Evolutionary conservation across 23 tunicate species (phyloP).

Genomic region (Halocynthia roretzi): DNA sequence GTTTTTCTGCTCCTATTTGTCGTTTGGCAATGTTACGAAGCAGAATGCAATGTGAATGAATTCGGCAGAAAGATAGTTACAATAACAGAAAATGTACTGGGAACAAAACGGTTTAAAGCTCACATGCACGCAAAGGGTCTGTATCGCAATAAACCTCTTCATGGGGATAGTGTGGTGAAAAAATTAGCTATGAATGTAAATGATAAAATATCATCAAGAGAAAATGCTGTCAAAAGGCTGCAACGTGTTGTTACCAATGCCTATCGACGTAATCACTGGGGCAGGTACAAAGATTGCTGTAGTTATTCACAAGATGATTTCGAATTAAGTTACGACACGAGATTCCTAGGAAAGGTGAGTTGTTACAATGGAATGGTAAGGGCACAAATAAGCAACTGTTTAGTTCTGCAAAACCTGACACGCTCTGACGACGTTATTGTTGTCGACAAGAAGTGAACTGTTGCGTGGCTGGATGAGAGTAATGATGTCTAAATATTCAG

Average conservation of each 20-base stretch:
- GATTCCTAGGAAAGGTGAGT: slow-evolving; percentile 24
- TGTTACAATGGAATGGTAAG: no score
- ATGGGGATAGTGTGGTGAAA: slow-evolving; percentile 11
- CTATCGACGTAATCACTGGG: slow-evolving; percentile 6
- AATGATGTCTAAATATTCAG: no score
- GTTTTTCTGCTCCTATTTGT: no score
- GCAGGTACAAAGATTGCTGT: slow-evolving; percentile 34
- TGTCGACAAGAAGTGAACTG: no score
- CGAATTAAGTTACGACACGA: slow-evolving; percentile 18
- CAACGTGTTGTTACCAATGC: slow-evolving; percentile 12
- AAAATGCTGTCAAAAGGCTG: slow-evolving; percentile 29
- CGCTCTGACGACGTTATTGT: no score
- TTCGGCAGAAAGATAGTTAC: slow-evolving; percentile 7
- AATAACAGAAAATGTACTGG: slow-evolving; percentile 41
- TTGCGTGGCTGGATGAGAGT: no score
- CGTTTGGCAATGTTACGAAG: background rate
- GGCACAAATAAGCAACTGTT: no score
- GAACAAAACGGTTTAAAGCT: slow-evolving; percentile 31
- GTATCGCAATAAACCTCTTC: slow-evolving; percentile 6
- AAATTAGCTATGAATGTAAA: slow-evolving; percentile 28
- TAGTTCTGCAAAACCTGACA: no score
- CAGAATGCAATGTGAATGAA: background rate
- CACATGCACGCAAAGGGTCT: slow-evolving; percentile 25
- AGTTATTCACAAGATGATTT: background rate
- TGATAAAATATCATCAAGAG: slow-evolving; percentile 28